phyloP scores from a whole-genome alignment of 2,888 invertebrate genomes.

The Parnassius glacialis region DNA sequence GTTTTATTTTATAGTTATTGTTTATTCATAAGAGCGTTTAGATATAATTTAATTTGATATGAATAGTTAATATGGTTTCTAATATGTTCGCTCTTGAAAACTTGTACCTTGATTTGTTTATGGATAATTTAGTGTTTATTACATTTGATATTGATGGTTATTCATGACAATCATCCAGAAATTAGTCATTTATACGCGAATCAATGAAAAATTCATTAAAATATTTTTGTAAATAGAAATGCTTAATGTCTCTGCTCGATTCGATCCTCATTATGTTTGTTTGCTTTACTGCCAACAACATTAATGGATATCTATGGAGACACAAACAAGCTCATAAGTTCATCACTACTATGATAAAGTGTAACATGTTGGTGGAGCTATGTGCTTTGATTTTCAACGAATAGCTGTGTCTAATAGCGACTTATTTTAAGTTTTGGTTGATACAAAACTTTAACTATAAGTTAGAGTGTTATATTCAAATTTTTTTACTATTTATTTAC shows the following conservation, averaged over 20 bases:
- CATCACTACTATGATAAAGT: slow-evolving; percentile 36
- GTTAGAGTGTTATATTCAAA: slow-evolving; percentile 73
- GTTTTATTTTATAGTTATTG: slow-evolving; percentile 80
- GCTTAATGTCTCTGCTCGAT: slow-evolving; percentile 64
- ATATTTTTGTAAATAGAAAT: slow-evolving; percentile 55
- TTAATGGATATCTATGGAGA: slow-evolving; percentile 61
- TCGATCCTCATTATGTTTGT: slow-evolving; percentile 69
- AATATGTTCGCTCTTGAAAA: slow-evolving; percentile 68
- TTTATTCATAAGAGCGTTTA: slow-evolving; percentile 77
- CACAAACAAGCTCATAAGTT: slow-evolving; percentile 40
- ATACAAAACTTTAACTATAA: slow-evolving; percentile 81
- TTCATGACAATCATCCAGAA: slow-evolving; percentile 69
- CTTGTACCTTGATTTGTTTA: slow-evolving; percentile 78
- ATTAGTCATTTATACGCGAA: slow-evolving; percentile 47
- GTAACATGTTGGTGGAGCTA: slow-evolving; percentile 40
- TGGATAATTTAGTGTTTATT: slow-evolving; percentile 66
- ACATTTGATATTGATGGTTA: slow-evolving; percentile 72
- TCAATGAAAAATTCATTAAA: slow-evolving; percentile 41
- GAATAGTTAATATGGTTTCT: slow-evolving; percentile 71
- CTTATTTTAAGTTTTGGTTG: slow-evolving; percentile 79
- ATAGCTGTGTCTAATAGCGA: slow-evolving; percentile 64
- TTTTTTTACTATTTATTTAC: slow-evolving; percentile 67
- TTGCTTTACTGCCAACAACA: slow-evolving; percentile 68
- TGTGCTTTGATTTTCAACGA: slow-evolving; percentile 46
- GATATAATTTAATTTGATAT: slow-evolving; percentile 78